Evolutionary conservation across 2,797 vertebrate genomes (phyloP), one percentile per base, ranked within the genome.

Genomic region (Eospalax fontanierii): DNA sequence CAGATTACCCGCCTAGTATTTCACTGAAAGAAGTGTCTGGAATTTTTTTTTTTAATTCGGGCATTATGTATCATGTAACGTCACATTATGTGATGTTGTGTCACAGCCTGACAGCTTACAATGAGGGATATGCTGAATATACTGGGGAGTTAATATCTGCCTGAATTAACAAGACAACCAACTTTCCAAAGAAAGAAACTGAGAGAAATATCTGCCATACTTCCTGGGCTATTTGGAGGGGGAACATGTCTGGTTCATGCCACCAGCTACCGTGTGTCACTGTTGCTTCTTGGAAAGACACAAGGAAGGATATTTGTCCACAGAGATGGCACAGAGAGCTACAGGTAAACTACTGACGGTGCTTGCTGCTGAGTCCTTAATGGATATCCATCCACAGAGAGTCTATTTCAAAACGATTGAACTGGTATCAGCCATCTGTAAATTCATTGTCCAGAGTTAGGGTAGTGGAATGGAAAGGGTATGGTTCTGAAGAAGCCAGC

Each of bases 91-190:
- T 98, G 98, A 98, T 98, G 98, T 98, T 98, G 98, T 98, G 98
- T 98, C 98, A 98, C 92, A 96, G 98, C 90, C 97, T 98, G 98
- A 98, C 98, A 98, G 98, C 98, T 98, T 98, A 98, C 98, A 98
- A 98, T 91, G 43, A 98, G 95, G 97, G 94, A 97, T 98, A 97
- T 98, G 97, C 98, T 98, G 98, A 98, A 98, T 98, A 98, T 98
- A 98, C 98, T 96, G 98, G 98, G 93, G 98, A 98, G 98, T 97
- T 98, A 98, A 98, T 98, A 98, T 95, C 91, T 97, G 97, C 97
- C 96, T 98, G 98, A 98, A 98, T 98, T 98, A 98, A 98, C 97
- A 98, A 98, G 98, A 96, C 97, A 97, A 98, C 98, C 93, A 98
- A 98, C 97, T 98, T 98, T 97, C 96, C 97, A 96, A 97, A 96